Evolutionary conservation across 1,140 invertebrate genomes (phyloP).

Genomic region (Meloidogyne exigua): DNA sequence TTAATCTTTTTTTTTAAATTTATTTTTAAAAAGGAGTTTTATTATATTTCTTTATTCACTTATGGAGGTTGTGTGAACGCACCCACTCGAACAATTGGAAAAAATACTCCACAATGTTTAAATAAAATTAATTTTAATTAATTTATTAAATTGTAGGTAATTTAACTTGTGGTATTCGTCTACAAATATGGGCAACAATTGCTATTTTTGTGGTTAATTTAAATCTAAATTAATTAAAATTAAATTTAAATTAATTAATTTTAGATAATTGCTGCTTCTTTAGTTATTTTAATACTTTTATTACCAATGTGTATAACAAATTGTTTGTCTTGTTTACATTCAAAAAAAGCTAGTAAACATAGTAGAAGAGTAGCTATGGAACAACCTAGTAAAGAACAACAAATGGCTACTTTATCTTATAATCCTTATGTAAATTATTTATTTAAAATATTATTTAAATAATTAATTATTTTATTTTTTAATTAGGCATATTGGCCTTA

Average conservation of each 20-base stretch:
- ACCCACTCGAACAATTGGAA: conserved; percentile 44
- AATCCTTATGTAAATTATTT: conserved; percentile 21
- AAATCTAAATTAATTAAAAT: not conserved
- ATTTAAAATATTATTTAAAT: not conserved
- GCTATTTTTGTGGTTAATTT: conserved; percentile 45
- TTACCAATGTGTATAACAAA: conserved; percentile 57
- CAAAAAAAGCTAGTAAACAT: conserved; percentile 51
- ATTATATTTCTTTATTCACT: conserved; percentile 53
- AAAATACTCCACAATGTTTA: conserved; percentile 23
- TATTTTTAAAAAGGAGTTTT: conserved; percentile 26
- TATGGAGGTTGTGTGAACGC: conserved; percentile 53
- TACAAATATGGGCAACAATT: conserved; percentile 52
- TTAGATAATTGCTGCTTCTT: conserved; percentile 48
- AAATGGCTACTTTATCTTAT: conserved; percentile 33
- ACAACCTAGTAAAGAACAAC: conserved; percentile 41
- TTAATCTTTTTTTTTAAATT: not conserved
- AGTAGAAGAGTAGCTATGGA: conserved; percentile 39
- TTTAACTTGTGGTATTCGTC: conserved; percentile 49
- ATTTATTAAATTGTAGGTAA: conserved; percentile 29
- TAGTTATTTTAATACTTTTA: conserved; percentile 50
- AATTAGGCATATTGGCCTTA: conserved; percentile 38
- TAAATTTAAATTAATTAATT: not conserved
- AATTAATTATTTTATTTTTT: not conserved
- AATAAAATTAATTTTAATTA: conserved; percentile 22
- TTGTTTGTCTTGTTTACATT: conserved; percentile 56